Base-by-base conservation (phyloP, 2,797 vertebrate species). In the Hypotaenidia okinawae region DNA sequence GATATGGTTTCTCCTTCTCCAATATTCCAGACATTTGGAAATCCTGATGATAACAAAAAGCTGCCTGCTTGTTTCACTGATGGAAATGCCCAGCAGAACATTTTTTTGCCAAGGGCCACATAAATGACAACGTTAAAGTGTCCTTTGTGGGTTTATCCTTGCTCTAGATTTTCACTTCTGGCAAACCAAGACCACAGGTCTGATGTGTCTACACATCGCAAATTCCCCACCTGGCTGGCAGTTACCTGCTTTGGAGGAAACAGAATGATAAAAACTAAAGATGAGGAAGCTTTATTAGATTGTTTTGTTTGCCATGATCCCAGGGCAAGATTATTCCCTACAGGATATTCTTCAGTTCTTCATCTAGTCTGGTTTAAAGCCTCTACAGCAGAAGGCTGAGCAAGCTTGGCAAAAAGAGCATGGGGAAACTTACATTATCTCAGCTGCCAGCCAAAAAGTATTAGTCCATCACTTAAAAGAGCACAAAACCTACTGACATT, bases 1-100 rank as follows among this genome's bases (percentile, higher is more conserved):
- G 73, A 45, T 88, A 85, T 0, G 1, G 9, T 87, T 95, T 94
- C 76, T 87, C 84, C 52, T 80, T 45, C 47, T 85, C 17, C 43
- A 90, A n/a, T 93, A 88, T 88, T 83, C 39, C 82, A 82, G 77
- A 61, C 62, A 59, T 85, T 68, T 95, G 77, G 75, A 95, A 94
- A 87, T 32, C 33, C 41, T 43, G 35, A 45, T 54, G 59, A 94
- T 81, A 74, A 37, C 30, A 62, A 89, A 94, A 79, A 4, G 16
- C 47, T 2, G 11, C 22, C 64, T 77, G 45, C 61, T 80, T 90
- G 57, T 89, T 1, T 2, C 11, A 15, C 33, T 64, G 62, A 87
- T 55, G 61, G 73, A 88, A 92, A 88, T 68, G 76, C 16, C 72
- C 68, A 75, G 58, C 32, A 69, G 82, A 91, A 77, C 59, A 52